A percentile compares a stretch with the other conserved stretches of the same genome.
phyloP scores from a whole-genome alignment of 2,113 vertebrate genomes.

The Phyllostomus discolor region DNA sequence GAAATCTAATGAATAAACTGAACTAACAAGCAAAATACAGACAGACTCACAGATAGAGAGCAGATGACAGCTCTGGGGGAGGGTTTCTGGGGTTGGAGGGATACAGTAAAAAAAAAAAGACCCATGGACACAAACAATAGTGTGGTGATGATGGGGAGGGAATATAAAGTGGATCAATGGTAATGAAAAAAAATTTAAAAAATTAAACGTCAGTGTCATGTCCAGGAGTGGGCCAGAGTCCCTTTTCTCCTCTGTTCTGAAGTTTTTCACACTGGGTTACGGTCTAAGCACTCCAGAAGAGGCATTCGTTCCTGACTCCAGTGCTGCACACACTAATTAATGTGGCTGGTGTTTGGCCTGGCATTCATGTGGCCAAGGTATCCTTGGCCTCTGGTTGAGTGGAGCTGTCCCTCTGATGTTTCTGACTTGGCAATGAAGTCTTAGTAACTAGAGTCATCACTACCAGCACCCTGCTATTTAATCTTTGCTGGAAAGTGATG shows the following conservation, averaged over 20 bases:
- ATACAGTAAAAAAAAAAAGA: too few relatives aligned
- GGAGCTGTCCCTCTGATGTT: constrained; percentile 28
- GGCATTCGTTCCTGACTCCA: background rate
- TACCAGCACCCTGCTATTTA: background rate
- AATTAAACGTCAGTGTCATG: background rate
- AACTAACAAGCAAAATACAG: too few relatives aligned
- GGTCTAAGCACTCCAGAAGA: background rate
- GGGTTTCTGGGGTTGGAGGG: too few relatives aligned
- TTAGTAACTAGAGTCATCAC: background rate
- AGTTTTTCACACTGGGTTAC: background rate
- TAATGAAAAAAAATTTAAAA: too few relatives aligned
- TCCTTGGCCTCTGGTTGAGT: constrained; percentile 7
- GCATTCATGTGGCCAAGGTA: background rate
- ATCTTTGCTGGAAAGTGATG: constrained; percentile 47
- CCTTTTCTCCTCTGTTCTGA: background rate
- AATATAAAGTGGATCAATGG: too few relatives aligned
- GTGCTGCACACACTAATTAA: background rate
- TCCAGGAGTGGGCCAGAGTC: background rate
- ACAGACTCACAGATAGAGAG: too few relatives aligned
- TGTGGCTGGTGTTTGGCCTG: background rate
- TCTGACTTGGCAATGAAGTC: constrained; percentile 27
- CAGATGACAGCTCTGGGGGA: too few relatives aligned
- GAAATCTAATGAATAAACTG: too few relatives aligned
- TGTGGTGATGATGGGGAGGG: too few relatives aligned
- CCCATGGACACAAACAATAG: too few relatives aligned